phyloP scores from a whole-genome alignment of 37 sponge, comb jelly and placozoan genomes.

The Ianthella basta region DNA sequence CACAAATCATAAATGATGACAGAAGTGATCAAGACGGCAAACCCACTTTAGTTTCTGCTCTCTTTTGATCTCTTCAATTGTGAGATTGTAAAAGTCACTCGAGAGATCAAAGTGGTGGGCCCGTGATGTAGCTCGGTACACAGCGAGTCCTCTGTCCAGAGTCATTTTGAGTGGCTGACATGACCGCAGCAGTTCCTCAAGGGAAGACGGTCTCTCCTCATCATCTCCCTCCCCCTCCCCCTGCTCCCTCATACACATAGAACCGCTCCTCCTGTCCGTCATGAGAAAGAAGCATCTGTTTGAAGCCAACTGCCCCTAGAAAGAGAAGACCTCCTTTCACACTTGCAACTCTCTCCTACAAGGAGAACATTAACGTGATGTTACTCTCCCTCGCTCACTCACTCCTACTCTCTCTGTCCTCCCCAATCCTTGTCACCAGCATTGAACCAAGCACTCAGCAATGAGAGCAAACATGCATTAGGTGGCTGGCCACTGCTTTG shows the following conservation, averaged over 20 bases:
- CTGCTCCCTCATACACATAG: slow-evolving; percentile 51
- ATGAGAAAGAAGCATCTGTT: slow-evolving; percentile 50
- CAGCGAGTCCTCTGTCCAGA: slow-evolving; percentile 65
- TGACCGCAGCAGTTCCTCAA: slow-evolving; percentile 40
- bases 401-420: too few relatives aligned
- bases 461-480: too few relatives aligned
- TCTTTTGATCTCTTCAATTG: slow-evolving; percentile 67
- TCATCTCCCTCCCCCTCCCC: slow-evolving; percentile 40
- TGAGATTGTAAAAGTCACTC: slow-evolving; percentile 52
- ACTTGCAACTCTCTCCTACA: slow-evolving; percentile 51
- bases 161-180: slow-evolving; percentile 46
- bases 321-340: slow-evolving; percentile 61
- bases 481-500: too few relatives aligned
- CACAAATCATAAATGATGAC: too few relatives aligned
- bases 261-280: slow-evolving; percentile 63
- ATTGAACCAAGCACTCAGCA: too few relatives aligned
- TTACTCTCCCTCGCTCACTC: too few relatives aligned
- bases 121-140: slow-evolving; percentile 43
- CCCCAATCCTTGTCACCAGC: too few relatives aligned
- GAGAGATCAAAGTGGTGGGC: slow-evolving; percentile 62
- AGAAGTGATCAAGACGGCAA: too few relatives aligned
- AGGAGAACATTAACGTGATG: background rate
- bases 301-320: slow-evolving; percentile 72
- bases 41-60: slow-evolving; percentile 57
- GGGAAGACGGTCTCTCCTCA: slow-evolving; percentile 1